Conservation (phyloP, 1,140 invertebrate species). For the Philotrypesis tridentata region DNA sequence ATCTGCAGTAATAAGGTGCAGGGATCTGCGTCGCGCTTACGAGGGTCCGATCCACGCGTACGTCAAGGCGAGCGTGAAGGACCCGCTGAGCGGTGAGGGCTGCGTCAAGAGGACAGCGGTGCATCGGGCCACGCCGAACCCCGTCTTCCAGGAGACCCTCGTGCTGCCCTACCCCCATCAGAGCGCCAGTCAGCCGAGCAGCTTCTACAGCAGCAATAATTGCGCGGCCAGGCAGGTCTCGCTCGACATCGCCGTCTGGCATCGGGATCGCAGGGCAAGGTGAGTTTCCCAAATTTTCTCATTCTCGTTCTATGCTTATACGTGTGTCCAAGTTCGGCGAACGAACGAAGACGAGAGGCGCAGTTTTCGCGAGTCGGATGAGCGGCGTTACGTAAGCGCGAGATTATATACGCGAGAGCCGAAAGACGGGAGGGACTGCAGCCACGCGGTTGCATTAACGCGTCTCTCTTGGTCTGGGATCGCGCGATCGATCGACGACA, state of each 20-base stretch:
- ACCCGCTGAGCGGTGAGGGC: conserved; percentile 63
- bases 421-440: neutral
- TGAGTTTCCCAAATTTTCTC: conserved; percentile 49
- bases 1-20: conserved; percentile 70
- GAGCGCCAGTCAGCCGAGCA: neutral
- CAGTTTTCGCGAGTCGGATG: too few species aligned
- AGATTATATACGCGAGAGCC: too few species aligned
- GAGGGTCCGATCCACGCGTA: conserved; percentile 71
- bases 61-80: conserved; percentile 70
- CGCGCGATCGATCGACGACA: neutral
- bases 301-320: too few species aligned
- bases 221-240: conserved; percentile 64
- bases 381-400: neutral
- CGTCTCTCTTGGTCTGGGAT: neutral
- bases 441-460: neutral
- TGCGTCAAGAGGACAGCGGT: conserved; percentile 70
- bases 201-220: conserved; percentile 57
- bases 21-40: conserved; percentile 67
- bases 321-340: too few species aligned
- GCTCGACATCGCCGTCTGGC: conserved; percentile 73
- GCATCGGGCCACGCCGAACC: conserved; percentile 72
- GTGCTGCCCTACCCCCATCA: conserved; percentile 65
- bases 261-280: conserved; percentile 73
- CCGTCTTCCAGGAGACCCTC: conserved; percentile 70
- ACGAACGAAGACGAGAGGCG: too few species aligned